These are phyloP conservation scores for Teleiodes luculella DNA, from an alignment of 2,888 invertebrate species.

Conservation along the genomic window DNA sequence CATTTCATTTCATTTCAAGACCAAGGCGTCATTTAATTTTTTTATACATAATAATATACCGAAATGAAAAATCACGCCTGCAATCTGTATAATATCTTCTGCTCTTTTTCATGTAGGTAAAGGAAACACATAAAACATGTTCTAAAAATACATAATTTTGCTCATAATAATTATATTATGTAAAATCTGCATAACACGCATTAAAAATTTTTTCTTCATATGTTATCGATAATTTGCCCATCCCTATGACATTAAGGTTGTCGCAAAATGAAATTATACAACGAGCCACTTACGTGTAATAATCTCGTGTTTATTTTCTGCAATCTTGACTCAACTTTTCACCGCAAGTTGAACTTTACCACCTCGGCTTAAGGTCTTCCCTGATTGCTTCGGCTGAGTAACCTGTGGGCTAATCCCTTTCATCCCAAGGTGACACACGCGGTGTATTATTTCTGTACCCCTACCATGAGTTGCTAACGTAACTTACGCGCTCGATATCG, in stretches of 20 bases:
- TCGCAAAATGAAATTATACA: constrained; percentile 45
- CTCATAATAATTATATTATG: neutral
- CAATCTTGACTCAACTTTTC: constrained; percentile 36
- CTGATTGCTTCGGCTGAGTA: neutral
- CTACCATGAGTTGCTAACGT: too few species aligned
- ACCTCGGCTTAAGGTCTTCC: neutral
- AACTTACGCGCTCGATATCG: too few species aligned
- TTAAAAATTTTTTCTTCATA: neutral
- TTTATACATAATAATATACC: too few species aligned
- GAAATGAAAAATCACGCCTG: too few species aligned
- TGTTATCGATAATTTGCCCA: neutral
- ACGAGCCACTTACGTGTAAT: constrained; percentile 41
- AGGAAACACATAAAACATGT: too few species aligned
- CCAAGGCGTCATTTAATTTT: too few species aligned
- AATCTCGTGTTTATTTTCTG: constrained; percentile 45
- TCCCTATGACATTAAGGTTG: constrained; percentile 31
- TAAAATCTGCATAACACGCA: neutral
- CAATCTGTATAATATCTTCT: too few species aligned
- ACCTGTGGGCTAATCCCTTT: constrained; percentile 40
- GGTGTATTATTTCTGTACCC: constrained; percentile 45
- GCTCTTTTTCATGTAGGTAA: too few species aligned
- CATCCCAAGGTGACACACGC: constrained; percentile 46
- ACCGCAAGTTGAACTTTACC: constrained; percentile 21
- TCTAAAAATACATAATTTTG: too few species aligned
- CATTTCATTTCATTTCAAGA: too few species aligned